These are phyloP conservation scores for Eristalis tenax DNA, from an alignment of 2,888 invertebrate genomes.

Conservation along the genomic window DNA sequence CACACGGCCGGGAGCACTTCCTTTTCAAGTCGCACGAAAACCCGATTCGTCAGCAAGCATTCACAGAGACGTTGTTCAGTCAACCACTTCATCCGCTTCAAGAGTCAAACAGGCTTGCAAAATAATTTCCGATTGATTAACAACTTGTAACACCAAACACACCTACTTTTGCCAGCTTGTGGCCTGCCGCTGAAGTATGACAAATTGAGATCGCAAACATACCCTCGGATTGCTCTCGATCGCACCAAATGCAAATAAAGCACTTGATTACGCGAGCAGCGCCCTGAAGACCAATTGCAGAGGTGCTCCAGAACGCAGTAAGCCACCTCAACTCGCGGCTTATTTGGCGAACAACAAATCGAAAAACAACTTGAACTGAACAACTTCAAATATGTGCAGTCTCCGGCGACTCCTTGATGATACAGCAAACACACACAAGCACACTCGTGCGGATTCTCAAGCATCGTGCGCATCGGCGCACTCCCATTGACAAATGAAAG, in stretches of 20 bases:
- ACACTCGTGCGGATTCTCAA: slow-evolving; percentile 37
- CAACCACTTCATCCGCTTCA: background rate
- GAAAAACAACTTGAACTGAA: slow-evolving; percentile 24
- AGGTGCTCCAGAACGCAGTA: slow-evolving; percentile 36
- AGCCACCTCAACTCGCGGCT: slow-evolving; percentile 14
- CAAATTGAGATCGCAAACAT: background rate
- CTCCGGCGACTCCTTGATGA: background rate
- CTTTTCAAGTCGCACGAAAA: background rate
- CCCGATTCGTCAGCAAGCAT: background rate
- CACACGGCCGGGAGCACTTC: background rate
- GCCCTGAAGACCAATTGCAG: slow-evolving; percentile 24
- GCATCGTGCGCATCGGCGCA: slow-evolving; percentile 5
- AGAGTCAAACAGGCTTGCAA: background rate
- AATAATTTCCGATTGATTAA: slow-evolving; percentile 1
- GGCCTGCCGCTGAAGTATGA: background rate
- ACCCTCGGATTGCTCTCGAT: background rate
- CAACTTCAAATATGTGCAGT: slow-evolving; percentile 3
- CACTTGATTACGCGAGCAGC: slow-evolving; percentile 31
- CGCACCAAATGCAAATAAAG: slow-evolving; percentile 27
- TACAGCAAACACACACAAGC: background rate
- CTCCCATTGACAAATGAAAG: slow-evolving; percentile 62
- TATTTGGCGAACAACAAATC: slow-evolving; percentile 35
- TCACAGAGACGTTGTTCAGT: background rate
- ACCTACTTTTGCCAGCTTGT: background rate
- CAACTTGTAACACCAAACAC: background rate